Percentiles rank a stretch among this genome's conserved stretches.
Evolutionary conservation across 1,140 invertebrate species (phyloP).

Genomic region (Drosophila lowei): DNA sequence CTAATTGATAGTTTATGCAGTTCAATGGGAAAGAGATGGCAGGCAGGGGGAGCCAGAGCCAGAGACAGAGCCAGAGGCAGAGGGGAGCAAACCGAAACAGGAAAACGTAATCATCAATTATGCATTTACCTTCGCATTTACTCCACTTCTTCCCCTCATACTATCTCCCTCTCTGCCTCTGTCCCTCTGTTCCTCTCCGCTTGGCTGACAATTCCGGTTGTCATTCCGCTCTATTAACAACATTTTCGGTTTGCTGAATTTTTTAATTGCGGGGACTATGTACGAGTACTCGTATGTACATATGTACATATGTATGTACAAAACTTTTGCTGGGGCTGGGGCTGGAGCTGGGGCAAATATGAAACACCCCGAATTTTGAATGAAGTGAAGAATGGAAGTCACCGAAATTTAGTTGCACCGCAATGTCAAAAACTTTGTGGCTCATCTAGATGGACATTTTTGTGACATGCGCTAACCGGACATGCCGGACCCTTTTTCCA

Average conservation of each 20-base stretch:
- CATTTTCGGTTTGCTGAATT: conserved; percentile 5
- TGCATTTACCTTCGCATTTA: conserved; percentile 16
- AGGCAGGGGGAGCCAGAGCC: too few species aligned
- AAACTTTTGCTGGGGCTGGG: neutral
- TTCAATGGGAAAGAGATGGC: neutral
- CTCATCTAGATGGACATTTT: too few species aligned
- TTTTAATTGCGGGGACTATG: conserved; percentile 11
- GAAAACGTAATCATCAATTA: conserved; percentile 38
- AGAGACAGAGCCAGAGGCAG: too few species aligned
- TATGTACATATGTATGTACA: neutral
- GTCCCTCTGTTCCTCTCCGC: neutral
- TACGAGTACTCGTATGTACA: neutral
- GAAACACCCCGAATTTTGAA: too few species aligned
- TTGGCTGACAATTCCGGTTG: conserved; percentile 9
- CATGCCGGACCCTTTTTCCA: too few species aligned
- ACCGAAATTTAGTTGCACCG: too few species aligned
- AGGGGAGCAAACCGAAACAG: neutral
- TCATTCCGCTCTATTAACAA: conserved; percentile 16
- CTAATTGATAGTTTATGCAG: conserved; percentile 30
- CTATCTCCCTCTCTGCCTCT: too few species aligned
- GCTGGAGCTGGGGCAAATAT: too few species aligned
- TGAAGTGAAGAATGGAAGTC: too few species aligned
- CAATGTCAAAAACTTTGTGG: too few species aligned
- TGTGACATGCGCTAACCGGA: too few species aligned
- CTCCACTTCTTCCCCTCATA: neutral